Conservation (phyloP, 2,797 vertebrate genomes). For the Sebastes cheni region DNA sequence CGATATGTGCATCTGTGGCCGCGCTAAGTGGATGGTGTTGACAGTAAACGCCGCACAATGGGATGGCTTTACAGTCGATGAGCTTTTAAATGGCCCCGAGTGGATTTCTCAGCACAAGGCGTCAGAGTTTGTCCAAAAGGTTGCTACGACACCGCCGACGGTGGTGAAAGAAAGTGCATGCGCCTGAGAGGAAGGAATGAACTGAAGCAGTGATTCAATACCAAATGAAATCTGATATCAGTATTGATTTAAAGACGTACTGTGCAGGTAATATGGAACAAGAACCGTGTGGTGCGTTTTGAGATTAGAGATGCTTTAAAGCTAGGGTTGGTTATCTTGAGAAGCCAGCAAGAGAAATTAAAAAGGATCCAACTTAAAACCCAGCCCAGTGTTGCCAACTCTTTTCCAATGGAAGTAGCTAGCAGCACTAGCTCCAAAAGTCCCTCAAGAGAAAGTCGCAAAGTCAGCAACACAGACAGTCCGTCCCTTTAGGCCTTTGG, state of each 20-base stretch:
- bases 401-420: no score
- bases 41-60: constrained; percentile 61
- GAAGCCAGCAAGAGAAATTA: no score
- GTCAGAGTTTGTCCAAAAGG: constrained; percentile 26
- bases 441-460: no score
- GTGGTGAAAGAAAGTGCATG: not conserved
- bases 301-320: not conserved
- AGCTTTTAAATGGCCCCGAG: constrained; percentile 69
- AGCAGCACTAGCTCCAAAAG: no score
- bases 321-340: no score
- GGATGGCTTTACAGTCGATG: constrained; percentile 69
- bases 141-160: not conserved
- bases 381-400: no score
- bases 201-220: not conserved
- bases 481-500: no score
- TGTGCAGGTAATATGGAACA: not conserved
- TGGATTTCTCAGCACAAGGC: constrained; percentile 40
- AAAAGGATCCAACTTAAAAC: no score
- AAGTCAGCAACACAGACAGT: no score
- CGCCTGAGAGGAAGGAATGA: not conserved
- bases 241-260: not conserved
- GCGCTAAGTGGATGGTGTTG: constrained; percentile 71
- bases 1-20: constrained; percentile 51
- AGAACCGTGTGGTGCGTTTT: not conserved
- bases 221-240: not conserved